Evolutionary conservation across 2,888 invertebrate genomes (phyloP), one percentile per base, ranked within the genome.

Genomic region (Drosophila multiciliata): DNA sequence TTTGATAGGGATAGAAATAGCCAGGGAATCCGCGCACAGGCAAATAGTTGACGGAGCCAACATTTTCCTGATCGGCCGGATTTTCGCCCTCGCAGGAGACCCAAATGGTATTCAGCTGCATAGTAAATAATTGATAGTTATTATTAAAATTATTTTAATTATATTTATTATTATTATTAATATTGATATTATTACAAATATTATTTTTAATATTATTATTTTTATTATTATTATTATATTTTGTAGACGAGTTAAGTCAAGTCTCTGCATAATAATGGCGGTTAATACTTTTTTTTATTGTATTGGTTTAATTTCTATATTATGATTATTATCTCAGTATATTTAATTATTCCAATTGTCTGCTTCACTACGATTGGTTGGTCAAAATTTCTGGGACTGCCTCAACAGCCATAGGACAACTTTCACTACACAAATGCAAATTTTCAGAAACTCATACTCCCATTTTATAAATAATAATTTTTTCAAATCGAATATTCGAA

Each of bases 1-100:
- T 97, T 86, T 96, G 95, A 92, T 96, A 98, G 0, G 98, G 98
- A 94, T 97, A 98, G 93, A 96, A 98, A 91, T 96, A 97, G 1
- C 97, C 97, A 0, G 97, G 97, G 92, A 98, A 97, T 62, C 98
- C 98, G 84, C 95, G 95, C 85, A 95, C 94, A 0, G 98, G 98
- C 79, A 95, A 94, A 94, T 98, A 98, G 73, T 95, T 94, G 74
- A 99, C 94, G 3, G 96, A 95, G 0, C 98, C 99, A 77, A 99
- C 95, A 93, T 98, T 97, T 93, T 99, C 99, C 70, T 96, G 94
- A 93, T 99, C 99, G 0, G 97, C 97, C 0, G 98, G 97, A 93
- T 97, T 97, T 94, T 98, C 98, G 54, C 99, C 99, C 88, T 97
- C 96, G 92, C 99, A 99, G 8, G 97, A 96, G 17, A 99, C 95